Percentiles rank a stretch among this genome's conserved stretches.
These are phyloP conservation scores for Scotopteryx bipunctaria DNA, from an alignment of 2,888 invertebrate genomes.

Conservation along the genomic window DNA sequence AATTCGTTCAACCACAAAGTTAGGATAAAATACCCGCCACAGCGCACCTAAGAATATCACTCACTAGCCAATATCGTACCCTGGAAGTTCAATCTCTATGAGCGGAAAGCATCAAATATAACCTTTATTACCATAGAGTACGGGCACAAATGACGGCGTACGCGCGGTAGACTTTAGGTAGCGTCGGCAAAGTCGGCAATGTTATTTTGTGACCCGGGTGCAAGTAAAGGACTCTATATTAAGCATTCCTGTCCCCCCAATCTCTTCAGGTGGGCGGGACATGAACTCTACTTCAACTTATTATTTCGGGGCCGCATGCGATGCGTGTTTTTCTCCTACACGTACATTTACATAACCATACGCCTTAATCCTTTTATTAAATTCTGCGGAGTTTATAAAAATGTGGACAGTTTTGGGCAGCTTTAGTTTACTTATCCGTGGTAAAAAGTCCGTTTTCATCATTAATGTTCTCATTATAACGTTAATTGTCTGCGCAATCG, in stretches of 20 bases:
- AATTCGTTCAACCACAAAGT: constrained; percentile 25
- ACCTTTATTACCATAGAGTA: constrained; percentile 44
- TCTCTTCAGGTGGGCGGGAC: constrained; percentile 76
- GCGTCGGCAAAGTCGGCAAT: constrained; percentile 65
- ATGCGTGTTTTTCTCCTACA: constrained; percentile 72
- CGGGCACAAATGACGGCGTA: constrained; percentile 44
- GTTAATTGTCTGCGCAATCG: constrained; percentile 77
- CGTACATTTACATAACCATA: constrained; percentile 64
- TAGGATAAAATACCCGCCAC: constrained; percentile 33
- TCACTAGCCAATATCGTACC: constrained; percentile 35
- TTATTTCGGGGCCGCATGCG: constrained; percentile 73
- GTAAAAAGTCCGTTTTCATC: constrained; percentile 42
- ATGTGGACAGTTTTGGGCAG: constrained; percentile 36
- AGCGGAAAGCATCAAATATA: constrained; percentile 42
- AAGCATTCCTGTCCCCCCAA: constrained; percentile 79
- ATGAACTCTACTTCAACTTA: constrained; percentile 78
- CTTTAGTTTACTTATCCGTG: constrained; percentile 27
- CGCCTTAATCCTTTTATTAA: constrained; percentile 72
- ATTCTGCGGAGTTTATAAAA: constrained; percentile 54
- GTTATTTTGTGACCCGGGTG: constrained; percentile 76
- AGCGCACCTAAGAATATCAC: constrained; percentile 36
- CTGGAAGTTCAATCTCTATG: constrained; percentile 34
- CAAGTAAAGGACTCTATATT: constrained; percentile 81
- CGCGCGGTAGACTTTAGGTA: constrained; percentile 49
- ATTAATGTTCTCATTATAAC: constrained; percentile 75